Base-by-base conservation (phyloP, 2,888 invertebrate genomes). In the Brachyptera putata region DNA sequence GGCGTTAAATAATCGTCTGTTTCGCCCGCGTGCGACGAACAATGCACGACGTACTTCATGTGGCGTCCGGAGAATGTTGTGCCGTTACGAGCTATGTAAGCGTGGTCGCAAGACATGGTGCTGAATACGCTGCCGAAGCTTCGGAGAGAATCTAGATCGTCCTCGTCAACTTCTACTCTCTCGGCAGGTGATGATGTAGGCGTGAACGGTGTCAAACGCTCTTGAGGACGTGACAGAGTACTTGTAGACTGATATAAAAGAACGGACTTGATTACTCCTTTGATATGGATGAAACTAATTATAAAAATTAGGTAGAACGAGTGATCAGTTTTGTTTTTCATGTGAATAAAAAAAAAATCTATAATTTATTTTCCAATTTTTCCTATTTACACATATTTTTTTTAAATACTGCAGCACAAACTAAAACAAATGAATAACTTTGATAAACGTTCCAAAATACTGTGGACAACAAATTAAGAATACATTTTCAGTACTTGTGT, bases 1-100 rank as follows among this genome's bases (percentile, higher is more conserved):
- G 93, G 93, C 56, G 93, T 93, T 61, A 92, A 79, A 74, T 93
- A 93, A 69, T 91, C 89, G 63, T 90, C 87, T 53, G 87, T 85
- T 53, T 85, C 83, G 1, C 86, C 86, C 3, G 86, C 84, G 72
- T 89, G 86, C 66, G 88, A 85, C 57, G 89, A 89, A 73, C 92
- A 92, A 73, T 92, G 92, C 53, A 91, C 84, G 62, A 92, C 89
- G 73, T 89, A 92, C 67, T 89, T 86, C 78, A 84, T 84, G 62
- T 83, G 84, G 56, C 84, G 77, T 5, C 84, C 84, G 71, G 85
- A 85, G 68, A 84, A 85, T 9, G 85, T 85, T 39, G 85, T 85
- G 30, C 85, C 85, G 72, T 85, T 85, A 68, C 82, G 83, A 63
- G 89, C 89, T 64, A 90, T 87, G 74, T 86, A 87, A 25, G 89